Evolutionary conservation across 1,140 invertebrate genomes (phyloP).

Genomic region (Octopus bimaculoides): DNA sequence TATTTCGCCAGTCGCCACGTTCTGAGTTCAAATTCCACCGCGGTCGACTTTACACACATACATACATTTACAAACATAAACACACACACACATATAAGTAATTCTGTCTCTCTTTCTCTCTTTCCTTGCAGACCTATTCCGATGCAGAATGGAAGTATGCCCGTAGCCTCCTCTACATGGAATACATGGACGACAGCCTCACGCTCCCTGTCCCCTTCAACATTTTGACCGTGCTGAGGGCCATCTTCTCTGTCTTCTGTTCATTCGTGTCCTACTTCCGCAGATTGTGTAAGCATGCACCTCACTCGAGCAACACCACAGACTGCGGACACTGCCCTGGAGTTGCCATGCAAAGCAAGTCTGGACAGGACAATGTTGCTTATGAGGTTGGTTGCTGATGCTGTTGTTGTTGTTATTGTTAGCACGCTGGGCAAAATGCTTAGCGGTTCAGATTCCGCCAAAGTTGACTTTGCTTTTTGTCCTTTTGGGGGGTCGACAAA

Average conservation of each 20-base stretch:
- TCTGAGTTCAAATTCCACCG: neutral
- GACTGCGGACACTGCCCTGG: no score
- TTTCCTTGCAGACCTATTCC: constrained; percentile 69
- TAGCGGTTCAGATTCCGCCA: no score
- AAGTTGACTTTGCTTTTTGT: no score
- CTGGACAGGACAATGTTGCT: no score
- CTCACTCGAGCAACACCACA: no score
- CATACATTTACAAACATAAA: neutral
- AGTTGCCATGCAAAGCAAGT: no score
- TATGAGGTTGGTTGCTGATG: no score
- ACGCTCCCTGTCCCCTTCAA: constrained; percentile 87
- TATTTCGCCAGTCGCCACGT: neutral
- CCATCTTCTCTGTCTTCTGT: constrained; percentile 21
- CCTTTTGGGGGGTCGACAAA: no score
- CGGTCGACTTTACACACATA: neutral
- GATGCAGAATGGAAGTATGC: constrained; percentile 93
- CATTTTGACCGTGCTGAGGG: constrained; percentile 87
- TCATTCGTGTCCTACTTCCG: neutral
- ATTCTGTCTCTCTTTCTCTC: neutral
- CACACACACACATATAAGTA: neutral
- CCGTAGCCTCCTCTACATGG: constrained; percentile 86
- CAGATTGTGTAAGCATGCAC: no score
- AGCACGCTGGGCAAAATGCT: no score
- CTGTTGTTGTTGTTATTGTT: no score
- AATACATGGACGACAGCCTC: constrained; percentile 83